Evolutionary conservation across 2,888 invertebrate genomes (phyloP).

Genomic region (Rhagium mordax): DNA sequence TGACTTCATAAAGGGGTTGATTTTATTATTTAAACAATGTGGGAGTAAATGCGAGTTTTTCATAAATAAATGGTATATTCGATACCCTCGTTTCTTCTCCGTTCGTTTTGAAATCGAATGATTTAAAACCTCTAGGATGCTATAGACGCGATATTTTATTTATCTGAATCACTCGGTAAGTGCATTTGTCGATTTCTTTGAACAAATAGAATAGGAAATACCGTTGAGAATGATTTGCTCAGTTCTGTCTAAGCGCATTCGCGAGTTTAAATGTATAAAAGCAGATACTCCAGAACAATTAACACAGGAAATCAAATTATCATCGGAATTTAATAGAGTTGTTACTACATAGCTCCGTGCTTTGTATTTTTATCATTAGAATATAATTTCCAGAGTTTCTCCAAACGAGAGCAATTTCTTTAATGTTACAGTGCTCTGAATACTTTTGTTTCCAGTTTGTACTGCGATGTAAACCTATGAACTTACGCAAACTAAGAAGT

Average conservation of each 20-base stretch:
- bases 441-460: background rate
- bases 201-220: background rate
- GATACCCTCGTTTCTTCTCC: no score
- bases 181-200: background rate
- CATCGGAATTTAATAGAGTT: background rate
- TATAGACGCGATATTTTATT: background rate
- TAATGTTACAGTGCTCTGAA: background rate
- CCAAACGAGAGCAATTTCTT: background rate
- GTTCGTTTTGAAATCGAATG: background rate
- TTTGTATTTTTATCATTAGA: background rate
- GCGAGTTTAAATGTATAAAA: background rate
- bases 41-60: no score
- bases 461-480: background rate
- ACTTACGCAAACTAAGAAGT: conserved; percentile 9
- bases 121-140: background rate
- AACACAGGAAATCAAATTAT: background rate
- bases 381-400: background rate
- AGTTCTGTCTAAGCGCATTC: background rate
- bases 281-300: background rate
- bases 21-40: no score
- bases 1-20: no score
- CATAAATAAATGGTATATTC: no score
- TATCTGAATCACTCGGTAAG: background rate
- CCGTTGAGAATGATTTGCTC: background rate
- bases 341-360: background rate